Base-by-base conservation (phyloP, 1,140 invertebrate species). In the Pectinophora gossypiella region DNA sequence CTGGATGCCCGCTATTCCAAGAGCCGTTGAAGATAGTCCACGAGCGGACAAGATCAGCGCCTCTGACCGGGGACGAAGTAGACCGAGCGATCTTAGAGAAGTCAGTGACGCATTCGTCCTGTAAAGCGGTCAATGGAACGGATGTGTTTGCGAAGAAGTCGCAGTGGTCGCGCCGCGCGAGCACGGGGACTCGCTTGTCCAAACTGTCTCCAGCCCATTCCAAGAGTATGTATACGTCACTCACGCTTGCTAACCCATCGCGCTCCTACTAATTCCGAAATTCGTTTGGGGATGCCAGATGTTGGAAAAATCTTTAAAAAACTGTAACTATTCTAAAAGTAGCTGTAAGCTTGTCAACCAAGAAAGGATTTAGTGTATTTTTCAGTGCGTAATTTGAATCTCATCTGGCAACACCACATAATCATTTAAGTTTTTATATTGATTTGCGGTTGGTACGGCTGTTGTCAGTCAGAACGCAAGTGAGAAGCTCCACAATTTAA, bases 41-140 rank as follows among this genome's bases (percentile, higher is more conserved):
- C 84, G 91, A 91, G 79, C 88, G 91, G 82, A 92, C 92, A 56
- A 79, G 91, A 72, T 93, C 91, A 68, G 90, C 91, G 73, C 91
- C 92, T 54, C 76, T 92, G 61, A 89, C 90, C 45, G 84, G 82
- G 5, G 90, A 85, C 71, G 86, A 64, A 83, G 79, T 56, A 85
- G 92, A 68, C 89, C 92, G 70, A 84, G 92, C 64, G 89, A 89
- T 77, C 2, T 79, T 92, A 27, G 90, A 92, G 23, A 70, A 72
- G 42, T 55, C 55, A 2, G 57, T 54, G 18, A 66, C 65, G 45
- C 72, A 77, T 35, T 78, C 72, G 7, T 80, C 76, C 13, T 80
- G 73, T 59, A 77, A 77, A 52, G 64, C 75, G 21, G 70, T 75
- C 59, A 73, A 76, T 67, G 76, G 74, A 48, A 65, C 59, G 46